Evolutionary conservation across 1,140 invertebrate genomes (phyloP), one percentile per base, ranked within the genome.

Genomic region (Eulimnadia texana): DNA sequence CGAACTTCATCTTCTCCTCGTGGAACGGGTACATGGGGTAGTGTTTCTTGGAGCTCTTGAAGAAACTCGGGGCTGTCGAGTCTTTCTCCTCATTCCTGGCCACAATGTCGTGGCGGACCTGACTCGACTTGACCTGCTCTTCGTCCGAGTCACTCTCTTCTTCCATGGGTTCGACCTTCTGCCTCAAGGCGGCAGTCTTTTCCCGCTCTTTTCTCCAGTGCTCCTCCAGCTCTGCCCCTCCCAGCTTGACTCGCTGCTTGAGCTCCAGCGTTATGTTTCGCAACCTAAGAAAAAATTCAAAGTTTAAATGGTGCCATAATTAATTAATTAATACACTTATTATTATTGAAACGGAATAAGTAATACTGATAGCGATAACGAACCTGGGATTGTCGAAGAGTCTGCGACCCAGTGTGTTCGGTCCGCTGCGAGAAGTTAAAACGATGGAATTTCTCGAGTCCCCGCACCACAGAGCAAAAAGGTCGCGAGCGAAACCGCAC

Each of bases 1-100:
- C 93, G 70, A 81, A 85, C 73, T 93, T 88, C 0, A 93, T 81
- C 74, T 89, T 90, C 67, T 97, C 93, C 74, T 98, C 94, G 53
- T 86, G 80, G 68, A 85, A 92, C 1, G 94, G 95, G 74, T 93
- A 98, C 88, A 98, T 97, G 0, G 93, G 93, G 74, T 94, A 89
- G 65, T 92, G 86, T 61, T 93, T 88, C 76, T 93, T 93, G 67
- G 83, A 90, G 63, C 89, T 84, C 75, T 95, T 96, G 71, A 96
- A 95, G 72, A 92, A 93, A 3, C 67, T 67, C 42, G 66, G 33
- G 33, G 33, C 33, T 27, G 24, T 33, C 19, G 55, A 16, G 24
- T 13, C 19, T 54, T 60, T 52, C 9, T 60, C 52, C 50, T 59
- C 53, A 68, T 63, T 52, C 85, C 82, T 85, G 11, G 91, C 86